phyloP scores from a whole-genome alignment of 2,888 invertebrate species.

The Pammene fasciana region DNA sequence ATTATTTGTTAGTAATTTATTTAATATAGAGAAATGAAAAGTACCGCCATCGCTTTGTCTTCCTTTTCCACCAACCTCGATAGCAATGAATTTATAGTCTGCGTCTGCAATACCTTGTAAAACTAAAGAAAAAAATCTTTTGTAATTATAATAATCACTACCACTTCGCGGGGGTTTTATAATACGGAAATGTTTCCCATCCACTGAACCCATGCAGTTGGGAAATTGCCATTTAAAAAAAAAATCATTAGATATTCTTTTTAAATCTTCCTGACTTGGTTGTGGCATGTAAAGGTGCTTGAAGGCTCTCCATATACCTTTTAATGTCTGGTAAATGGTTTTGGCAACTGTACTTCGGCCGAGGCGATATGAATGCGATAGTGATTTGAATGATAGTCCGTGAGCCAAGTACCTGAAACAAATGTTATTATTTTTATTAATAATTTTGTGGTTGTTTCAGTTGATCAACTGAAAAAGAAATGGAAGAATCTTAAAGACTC shows the following conservation, averaged over 20 bases:
- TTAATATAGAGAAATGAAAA: slow-evolving; percentile 38
- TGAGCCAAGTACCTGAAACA: not conserved
- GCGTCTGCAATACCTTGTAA: slow-evolving; percentile 27
- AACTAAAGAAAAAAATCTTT: slow-evolving; percentile 23
- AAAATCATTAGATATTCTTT: slow-evolving; percentile 13
- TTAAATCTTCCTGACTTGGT: slow-evolving; percentile 20
- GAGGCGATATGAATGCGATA: slow-evolving; percentile 2
- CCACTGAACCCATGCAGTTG: slow-evolving; percentile 22
- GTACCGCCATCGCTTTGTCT: slow-evolving; percentile 40
- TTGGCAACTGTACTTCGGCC: not conserved
- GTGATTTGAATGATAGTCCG: not conserved
- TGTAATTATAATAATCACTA: slow-evolving; percentile 24
- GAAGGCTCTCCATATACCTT: slow-evolving; percentile 25
- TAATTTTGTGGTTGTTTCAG: not conserved
- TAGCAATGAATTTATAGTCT: slow-evolving; percentile 22
- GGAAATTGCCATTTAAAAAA: slow-evolving; percentile 29
- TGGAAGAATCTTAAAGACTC: slow-evolving; percentile 8
- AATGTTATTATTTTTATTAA: not conserved
- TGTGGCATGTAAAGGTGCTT: slow-evolving; percentile 18
- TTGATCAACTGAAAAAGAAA: not conserved
- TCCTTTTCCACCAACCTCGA: slow-evolving; percentile 35
- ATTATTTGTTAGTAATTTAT: slow-evolving; percentile 18
- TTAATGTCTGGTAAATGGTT: not conserved
- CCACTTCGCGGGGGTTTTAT: slow-evolving; percentile 17
- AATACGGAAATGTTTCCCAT: slow-evolving; percentile 31